These are phyloP conservation scores for Haemorhous mexicanus DNA, from an alignment of 2,113 vertebrate genomes.

Conservation along the genomic window DNA sequence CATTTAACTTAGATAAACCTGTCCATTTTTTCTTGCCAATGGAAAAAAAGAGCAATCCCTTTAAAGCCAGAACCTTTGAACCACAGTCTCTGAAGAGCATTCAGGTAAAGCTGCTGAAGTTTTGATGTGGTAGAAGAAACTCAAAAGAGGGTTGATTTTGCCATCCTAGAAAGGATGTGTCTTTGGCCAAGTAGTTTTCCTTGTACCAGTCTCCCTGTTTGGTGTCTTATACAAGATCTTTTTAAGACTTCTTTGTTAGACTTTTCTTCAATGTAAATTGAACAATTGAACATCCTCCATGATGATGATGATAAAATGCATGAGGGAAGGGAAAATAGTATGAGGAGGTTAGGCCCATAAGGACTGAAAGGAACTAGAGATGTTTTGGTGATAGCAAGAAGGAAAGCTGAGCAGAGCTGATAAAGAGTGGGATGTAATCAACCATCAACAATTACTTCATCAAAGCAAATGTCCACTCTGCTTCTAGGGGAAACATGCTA, in stretches of 20 bases:
- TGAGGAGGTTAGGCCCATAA: not conserved
- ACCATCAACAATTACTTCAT: not conserved
- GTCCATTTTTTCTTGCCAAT: conserved; percentile 17
- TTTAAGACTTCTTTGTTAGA: not conserved
- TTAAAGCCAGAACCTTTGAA: conserved; percentile 44
- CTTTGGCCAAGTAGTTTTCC: not conserved
- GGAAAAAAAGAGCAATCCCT: not conserved
- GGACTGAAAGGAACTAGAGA: not conserved
- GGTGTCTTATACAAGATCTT: not conserved
- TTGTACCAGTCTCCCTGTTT: not conserved
- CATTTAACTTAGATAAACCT: conserved; percentile 50
- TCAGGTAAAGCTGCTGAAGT: not conserved
- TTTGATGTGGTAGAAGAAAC: not conserved
- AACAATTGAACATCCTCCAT: not conserved
- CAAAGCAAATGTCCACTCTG: not conserved
- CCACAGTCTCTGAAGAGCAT: not conserved
- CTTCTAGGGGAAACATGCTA: not conserved
- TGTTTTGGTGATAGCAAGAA: not conserved
- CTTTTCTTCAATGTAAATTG: not conserved
- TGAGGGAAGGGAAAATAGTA: not conserved
- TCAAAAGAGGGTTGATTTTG: not conserved
- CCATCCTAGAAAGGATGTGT: not conserved
- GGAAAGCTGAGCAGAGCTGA: not conserved
- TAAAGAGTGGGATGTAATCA: not conserved
- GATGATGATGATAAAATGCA: not conserved